phyloP scores from a whole-genome alignment of 1,140 invertebrate genomes.

The Arion vulgaris region DNA sequence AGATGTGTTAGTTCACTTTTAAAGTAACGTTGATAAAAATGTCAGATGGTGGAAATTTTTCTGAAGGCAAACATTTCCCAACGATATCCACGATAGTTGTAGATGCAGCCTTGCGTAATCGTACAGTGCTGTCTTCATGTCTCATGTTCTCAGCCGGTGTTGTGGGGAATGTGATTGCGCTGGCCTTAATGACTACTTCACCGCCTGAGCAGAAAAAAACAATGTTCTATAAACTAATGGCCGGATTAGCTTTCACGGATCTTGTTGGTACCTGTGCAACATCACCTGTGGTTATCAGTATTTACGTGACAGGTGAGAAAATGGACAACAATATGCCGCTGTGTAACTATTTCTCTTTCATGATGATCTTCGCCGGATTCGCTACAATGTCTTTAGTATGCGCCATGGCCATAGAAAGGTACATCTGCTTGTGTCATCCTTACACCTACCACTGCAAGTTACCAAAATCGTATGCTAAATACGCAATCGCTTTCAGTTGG shows the following conservation, averaged over 20 bases:
- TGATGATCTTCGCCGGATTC: constrained; percentile 70
- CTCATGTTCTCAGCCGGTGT: constrained; percentile 63
- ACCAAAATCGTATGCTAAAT: constrained; percentile 53
- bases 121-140: constrained; percentile 54
- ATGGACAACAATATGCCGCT: constrained; percentile 57
- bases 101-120: constrained; percentile 43
- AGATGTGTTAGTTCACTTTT: too few relatives aligned
- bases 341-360: constrained; percentile 71
- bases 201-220: constrained; percentile 53
- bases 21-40: too few relatives aligned
- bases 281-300: constrained; percentile 65
- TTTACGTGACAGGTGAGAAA: constrained; percentile 57
- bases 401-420: constrained; percentile 72
- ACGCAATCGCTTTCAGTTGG: constrained; percentile 66
- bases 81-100: neutral
- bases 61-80: neutral
- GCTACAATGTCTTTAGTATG: constrained; percentile 71
- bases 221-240: constrained; percentile 64
- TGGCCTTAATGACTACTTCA: constrained; percentile 56
- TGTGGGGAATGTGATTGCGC: constrained; percentile 61
- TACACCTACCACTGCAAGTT: constrained; percentile 70
- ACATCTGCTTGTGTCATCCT: constrained; percentile 71
- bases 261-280: constrained; percentile 56
- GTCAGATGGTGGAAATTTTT: neutral
- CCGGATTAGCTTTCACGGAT: constrained; percentile 61